Base-by-base conservation (phyloP, 2,888 invertebrate species). In the Conops quadrifasciatus region DNA sequence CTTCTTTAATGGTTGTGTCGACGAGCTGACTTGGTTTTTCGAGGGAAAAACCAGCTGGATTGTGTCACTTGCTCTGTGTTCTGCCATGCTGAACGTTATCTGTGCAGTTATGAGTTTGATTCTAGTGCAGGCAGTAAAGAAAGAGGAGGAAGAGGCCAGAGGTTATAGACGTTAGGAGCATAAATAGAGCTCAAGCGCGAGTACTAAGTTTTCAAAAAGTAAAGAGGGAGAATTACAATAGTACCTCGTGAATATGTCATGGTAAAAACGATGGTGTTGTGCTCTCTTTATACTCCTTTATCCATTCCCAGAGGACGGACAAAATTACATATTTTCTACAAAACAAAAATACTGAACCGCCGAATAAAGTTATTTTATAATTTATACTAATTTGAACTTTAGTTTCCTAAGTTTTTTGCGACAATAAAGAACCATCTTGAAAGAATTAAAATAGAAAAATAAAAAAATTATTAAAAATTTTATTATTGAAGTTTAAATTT, bases 11-110 rank as follows among this genome's bases (percentile, higher is more conserved):
- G 95, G 96, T 21, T 96, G 96, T 80, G 92, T 94, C 2, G 94
- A 94, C 75, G 94, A 94, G 81, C 87, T 96, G 76, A 93, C 94
- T n/a, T 94, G 94, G 92, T 94, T 92, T 84, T 88, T 96, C 76
- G 94, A 95, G 82, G 91, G 91, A 71, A 93, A 94, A 84, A 91
- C 94, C 15, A 90, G 91, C 43, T 95, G 95, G 94, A 87, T 95
- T 49, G 92, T 94, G 13, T 94, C 92, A 4, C 87, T 96, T 24
- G 91, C 94, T 0, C 89, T 96, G 80, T 88, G 91, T 2, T 87
- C 93, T 67, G 93, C 92, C 78, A 88, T 94, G 87, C 87, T 95
- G 70, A 90, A 94, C 84, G 94, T 95, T 4, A 85, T 94, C 69
- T 91, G 93, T 79, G 89, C 89, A 7, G 92, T 91, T 0, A 88